These are phyloP conservation scores for Chymomyza procnemis DNA, from an alignment of 2,888 invertebrate species.

Conservation along the genomic window DNA sequence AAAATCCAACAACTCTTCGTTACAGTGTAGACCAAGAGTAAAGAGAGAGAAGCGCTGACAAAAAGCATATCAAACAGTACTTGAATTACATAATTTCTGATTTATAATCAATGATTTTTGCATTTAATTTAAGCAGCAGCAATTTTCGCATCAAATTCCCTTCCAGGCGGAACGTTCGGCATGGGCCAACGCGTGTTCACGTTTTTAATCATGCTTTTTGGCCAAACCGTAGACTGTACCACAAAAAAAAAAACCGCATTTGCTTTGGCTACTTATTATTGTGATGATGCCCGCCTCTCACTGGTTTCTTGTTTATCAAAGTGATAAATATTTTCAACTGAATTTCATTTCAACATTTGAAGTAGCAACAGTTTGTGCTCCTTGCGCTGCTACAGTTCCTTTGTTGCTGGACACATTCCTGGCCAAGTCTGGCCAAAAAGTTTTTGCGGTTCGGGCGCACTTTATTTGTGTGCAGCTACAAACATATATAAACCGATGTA, in stretches of 20 bases:
- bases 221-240: no score
- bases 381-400: neutral
- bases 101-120: no score
- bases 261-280: neutral
- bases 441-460: conserved; percentile 1
- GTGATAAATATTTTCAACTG: conserved; percentile 6
- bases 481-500: neutral
- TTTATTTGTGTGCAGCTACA: neutral
- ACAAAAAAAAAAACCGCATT: neutral
- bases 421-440: neutral
- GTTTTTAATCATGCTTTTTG: no score
- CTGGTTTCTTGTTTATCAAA: conserved; percentile 4
- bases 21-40: no score
- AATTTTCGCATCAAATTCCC: no score
- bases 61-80: neutral
- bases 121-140: no score
- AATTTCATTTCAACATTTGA: neutral
- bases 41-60: no score
- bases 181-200: no score
- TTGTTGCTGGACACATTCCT: neutral
- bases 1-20: no score
- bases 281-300: no score
- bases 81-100: neutral
- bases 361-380: neutral
- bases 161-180: no score